These are phyloP conservation scores for Lasioglossum baleicum DNA, from an alignment of 1,140 invertebrate species.

Conservation along the genomic window DNA sequence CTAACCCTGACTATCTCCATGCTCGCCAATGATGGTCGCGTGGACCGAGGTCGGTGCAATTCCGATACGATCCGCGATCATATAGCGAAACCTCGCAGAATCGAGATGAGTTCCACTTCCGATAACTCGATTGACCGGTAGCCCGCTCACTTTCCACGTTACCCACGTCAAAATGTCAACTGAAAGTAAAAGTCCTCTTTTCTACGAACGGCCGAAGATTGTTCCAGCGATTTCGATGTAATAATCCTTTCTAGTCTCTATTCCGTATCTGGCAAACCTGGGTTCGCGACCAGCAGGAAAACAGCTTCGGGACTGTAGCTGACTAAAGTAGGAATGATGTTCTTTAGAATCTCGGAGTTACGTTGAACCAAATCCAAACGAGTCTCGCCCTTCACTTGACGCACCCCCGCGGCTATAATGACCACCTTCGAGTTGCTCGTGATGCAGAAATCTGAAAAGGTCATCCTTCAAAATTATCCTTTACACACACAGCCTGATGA, in stretches of 20 bases:
- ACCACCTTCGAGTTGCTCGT: constrained; percentile 82
- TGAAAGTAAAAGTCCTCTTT: constrained; percentile 58
- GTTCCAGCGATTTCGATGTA: background rate
- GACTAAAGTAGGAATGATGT: constrained; percentile 81
- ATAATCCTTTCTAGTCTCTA: background rate
- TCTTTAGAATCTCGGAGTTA: constrained; percentile 83
- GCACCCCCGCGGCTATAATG: constrained; percentile 82
- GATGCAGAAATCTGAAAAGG: constrained; percentile 79
- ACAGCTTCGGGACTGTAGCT: constrained; percentile 82
- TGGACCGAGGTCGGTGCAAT: constrained; percentile 81
- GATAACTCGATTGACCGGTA: constrained; percentile 83
- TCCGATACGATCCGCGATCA: constrained; percentile 82
- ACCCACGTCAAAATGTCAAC: constrained; percentile 85
- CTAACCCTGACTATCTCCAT: constrained; percentile 83
- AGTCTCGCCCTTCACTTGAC: constrained; percentile 81
- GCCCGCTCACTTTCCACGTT: constrained; percentile 85
- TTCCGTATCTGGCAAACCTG: constrained; percentile 75
- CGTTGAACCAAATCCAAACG: constrained; percentile 81
- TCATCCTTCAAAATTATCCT: no score
- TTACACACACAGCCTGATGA: no score
- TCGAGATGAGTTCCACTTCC: constrained; percentile 85
- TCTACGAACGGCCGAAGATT: background rate
- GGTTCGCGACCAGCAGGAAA: constrained; percentile 83
- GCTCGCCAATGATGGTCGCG: constrained; percentile 84
- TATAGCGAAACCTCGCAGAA: constrained; percentile 82